Evolutionary conservation across 2,888 invertebrate genomes (phyloP).

Genomic region (Julus scandinavius): DNA sequence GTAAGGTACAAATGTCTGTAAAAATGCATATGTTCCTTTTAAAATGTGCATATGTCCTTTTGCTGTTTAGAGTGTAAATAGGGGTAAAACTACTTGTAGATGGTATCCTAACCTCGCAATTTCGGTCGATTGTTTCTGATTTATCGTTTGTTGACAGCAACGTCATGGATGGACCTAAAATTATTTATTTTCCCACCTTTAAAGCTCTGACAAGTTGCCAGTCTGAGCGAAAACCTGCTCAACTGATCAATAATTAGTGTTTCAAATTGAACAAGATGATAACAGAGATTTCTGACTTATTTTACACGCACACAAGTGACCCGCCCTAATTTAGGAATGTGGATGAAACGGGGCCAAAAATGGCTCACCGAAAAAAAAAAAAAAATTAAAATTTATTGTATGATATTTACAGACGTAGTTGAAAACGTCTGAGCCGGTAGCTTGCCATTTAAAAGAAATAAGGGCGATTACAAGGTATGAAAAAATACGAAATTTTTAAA

Average conservation of each 20-base stretch:
- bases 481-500: constrained; percentile 2
- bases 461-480: not conserved
- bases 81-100: not conserved
- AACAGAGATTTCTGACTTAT: constrained; percentile 36
- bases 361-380: not conserved
- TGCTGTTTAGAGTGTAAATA: not conserved
- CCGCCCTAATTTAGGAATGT: constrained; percentile 37
- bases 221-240: constrained; percentile 39
- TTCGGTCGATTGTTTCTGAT: not conserved
- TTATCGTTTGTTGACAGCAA: constrained; percentile 28
- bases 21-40: no score
- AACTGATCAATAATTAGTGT: constrained; percentile 29
- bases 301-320: constrained; percentile 18
- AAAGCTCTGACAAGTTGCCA: constrained; percentile 33
- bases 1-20: no score
- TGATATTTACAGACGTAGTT: constrained; percentile 9
- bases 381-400: constrained; percentile 8
- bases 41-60: no score
- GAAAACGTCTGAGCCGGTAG: constrained; percentile 5
- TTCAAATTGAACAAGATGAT: constrained; percentile 44
- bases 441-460: not conserved
- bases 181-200: constrained; percentile 29
- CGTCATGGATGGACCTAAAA: constrained; percentile 29
- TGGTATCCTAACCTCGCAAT: not conserved
- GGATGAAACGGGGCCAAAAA: not conserved